Evolutionary conservation across 2,797 vertebrate genomes (phyloP).

Genomic region (Microctenopoma lineatum): DNA sequence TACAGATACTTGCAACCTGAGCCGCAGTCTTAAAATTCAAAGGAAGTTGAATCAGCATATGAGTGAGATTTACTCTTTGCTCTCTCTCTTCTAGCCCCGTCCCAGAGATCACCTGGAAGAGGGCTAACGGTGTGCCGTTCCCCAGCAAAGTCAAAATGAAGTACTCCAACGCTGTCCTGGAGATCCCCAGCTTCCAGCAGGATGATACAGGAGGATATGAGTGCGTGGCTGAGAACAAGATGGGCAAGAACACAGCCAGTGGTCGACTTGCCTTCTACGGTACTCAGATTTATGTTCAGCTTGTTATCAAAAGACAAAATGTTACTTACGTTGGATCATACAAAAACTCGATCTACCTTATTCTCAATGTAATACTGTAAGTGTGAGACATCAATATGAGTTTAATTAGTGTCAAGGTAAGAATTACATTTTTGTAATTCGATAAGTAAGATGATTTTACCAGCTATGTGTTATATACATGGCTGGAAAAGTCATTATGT

Average conservation of each 20-base stretch:
- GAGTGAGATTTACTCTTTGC: constrained; percentile 12
- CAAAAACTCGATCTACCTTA: neutral
- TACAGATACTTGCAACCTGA: constrained; percentile 29
- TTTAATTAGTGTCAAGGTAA: neutral
- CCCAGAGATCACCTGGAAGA: constrained; percentile 91
- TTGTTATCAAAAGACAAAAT: constrained; percentile 1
- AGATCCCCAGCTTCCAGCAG: constrained; percentile 95
- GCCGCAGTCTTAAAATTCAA: constrained; percentile 30
- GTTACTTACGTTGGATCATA: neutral
- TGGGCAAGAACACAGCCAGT: constrained; percentile 91
- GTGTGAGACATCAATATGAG: neutral
- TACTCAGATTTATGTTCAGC: constrained; percentile 59
- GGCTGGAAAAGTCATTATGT: constrained; percentile 12
- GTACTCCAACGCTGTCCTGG: constrained; percentile 91
- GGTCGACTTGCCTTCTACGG: constrained; percentile 94
- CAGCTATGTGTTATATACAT: neutral
- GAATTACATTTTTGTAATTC: constrained; percentile 9
- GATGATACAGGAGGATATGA: constrained; percentile 94
- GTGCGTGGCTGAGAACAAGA: constrained; percentile 93
- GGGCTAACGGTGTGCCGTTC: constrained; percentile 84
- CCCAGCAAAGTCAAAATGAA: constrained; percentile 91
- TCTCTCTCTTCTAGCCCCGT: constrained; percentile 85
- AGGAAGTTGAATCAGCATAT: constrained; percentile 27
- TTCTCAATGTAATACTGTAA: neutral
- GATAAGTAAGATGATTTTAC: constrained; percentile 11